Percentiles rank a stretch among this genome's conserved stretches.
These are phyloP conservation scores for Dicrostonyx torquatus DNA, from an alignment of 2,797 vertebrate species.

Conservation along the genomic window DNA sequence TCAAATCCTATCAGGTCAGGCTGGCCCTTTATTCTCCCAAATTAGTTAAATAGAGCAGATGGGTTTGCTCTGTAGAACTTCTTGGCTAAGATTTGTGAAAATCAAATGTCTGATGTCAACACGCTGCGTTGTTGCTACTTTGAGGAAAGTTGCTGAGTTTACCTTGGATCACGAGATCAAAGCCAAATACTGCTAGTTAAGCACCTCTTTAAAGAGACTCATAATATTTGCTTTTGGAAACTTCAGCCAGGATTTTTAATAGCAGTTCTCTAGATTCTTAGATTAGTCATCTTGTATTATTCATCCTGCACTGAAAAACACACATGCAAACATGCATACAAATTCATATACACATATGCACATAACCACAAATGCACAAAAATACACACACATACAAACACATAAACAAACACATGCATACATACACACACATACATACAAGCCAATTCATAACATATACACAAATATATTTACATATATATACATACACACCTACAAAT, in stretches of 20 bases:
- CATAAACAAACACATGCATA: background rate
- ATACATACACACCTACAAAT: background rate
- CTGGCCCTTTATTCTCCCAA: constrained; percentile 46
- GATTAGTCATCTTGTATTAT: constrained; percentile 10
- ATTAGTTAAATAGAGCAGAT: constrained; percentile 55
- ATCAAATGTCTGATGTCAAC: constrained; percentile 29
- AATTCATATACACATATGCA: background rate
- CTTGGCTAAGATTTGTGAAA: constrained; percentile 58
- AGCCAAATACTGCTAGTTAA: constrained; percentile 61
- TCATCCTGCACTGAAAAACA: background rate
- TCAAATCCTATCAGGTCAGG: constrained; percentile 68
- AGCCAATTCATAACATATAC: background rate
- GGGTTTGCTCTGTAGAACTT: constrained; percentile 10
- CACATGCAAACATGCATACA: background rate
- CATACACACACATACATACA: background rate
- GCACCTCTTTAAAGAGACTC: constrained; percentile 56
- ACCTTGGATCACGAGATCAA: constrained; percentile 61
- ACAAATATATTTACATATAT: background rate
- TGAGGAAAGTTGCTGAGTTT: constrained; percentile 64
- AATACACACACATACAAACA: too few relatives aligned
- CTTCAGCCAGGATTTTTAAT: constrained; percentile 46
- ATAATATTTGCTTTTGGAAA: constrained; percentile 66
- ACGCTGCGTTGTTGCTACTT: constrained; percentile 31
- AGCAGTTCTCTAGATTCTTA: constrained; percentile 38
- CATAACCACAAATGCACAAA: background rate